Evolutionary conservation across 2,113 vertebrate genomes (phyloP).

Genomic region (Galeopterus variegatus): DNA sequence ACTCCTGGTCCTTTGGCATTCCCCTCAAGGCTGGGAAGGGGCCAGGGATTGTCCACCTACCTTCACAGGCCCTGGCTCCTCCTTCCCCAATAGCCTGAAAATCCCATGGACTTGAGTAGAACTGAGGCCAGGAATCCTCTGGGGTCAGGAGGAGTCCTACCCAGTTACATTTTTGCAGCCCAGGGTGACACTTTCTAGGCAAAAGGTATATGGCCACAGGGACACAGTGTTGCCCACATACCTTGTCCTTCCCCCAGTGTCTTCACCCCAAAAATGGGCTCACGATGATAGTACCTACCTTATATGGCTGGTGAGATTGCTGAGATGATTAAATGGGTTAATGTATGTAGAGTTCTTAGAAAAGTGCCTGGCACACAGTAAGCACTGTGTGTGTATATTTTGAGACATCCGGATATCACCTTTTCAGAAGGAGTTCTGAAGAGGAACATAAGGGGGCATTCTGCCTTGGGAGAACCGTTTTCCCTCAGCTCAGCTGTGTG

Average conservation of each 20-base stretch:
- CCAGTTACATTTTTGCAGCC: fast-evolving
- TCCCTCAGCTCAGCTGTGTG: background rate
- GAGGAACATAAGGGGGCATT: background rate
- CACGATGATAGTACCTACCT: background rate
- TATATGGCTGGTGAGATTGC: background rate
- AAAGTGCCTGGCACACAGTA: background rate
- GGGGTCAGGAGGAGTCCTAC: no score
- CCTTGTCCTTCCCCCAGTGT: background rate
- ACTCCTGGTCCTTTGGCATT: background rate
- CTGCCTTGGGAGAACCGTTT: background rate
- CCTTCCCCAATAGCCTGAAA: background rate
- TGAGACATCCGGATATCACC: background rate
- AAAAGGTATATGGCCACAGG: background rate
- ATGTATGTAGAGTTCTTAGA: background rate
- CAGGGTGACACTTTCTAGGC: background rate
- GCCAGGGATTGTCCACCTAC: background rate
- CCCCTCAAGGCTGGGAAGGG: background rate
- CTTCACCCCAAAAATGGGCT: background rate
- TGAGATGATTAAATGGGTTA: background rate
- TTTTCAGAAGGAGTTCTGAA: background rate
- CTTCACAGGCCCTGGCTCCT: background rate
- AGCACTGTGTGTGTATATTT: background rate
- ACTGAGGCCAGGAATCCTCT: background rate
- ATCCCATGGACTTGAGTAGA: background rate
- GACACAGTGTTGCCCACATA: background rate